These are phyloP conservation scores for Anguilla obscura DNA, from an alignment of 2,797 vertebrate genomes.

Conservation along the genomic window DNA sequence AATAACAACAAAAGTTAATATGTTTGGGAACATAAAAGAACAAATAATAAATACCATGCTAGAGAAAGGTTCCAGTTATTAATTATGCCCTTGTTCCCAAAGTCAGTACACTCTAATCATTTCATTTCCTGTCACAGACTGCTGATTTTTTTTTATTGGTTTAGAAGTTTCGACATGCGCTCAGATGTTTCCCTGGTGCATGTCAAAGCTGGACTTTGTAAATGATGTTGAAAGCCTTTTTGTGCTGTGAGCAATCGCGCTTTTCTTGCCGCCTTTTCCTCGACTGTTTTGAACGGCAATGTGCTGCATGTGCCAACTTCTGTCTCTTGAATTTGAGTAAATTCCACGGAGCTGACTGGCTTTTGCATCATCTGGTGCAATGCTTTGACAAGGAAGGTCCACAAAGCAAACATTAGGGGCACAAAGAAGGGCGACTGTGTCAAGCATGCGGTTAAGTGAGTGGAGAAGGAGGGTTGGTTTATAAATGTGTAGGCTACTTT, in stretches of 20 bases:
- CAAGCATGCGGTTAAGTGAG: background rate
- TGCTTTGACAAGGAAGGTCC: background rate
- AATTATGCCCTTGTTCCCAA: background rate
- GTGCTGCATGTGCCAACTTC: background rate
- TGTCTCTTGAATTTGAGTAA: background rate
- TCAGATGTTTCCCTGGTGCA: background rate
- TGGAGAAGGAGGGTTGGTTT: background rate
- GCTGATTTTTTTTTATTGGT: background rate
- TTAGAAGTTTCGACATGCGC: background rate
- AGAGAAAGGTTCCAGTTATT: background rate
- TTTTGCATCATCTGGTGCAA: background rate
- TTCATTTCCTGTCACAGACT: background rate
- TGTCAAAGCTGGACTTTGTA: background rate
- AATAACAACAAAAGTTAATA: background rate
- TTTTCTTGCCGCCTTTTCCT: background rate
- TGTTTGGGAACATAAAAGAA: conserved; percentile 30
- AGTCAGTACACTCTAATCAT: background rate
- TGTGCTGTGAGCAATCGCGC: conserved; percentile 2
- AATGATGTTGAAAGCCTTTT: background rate
- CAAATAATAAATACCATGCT: conserved; percentile 45
- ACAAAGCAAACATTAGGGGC: background rate
- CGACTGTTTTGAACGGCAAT: background rate
- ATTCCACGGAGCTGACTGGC: background rate
- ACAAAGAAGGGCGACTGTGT: background rate
- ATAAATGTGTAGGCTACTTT: background rate